Evolutionary conservation across 2,888 invertebrate genomes (phyloP), one percentile per base, ranked within the genome.

Genomic region (Chydorus sphaericus): DNA sequence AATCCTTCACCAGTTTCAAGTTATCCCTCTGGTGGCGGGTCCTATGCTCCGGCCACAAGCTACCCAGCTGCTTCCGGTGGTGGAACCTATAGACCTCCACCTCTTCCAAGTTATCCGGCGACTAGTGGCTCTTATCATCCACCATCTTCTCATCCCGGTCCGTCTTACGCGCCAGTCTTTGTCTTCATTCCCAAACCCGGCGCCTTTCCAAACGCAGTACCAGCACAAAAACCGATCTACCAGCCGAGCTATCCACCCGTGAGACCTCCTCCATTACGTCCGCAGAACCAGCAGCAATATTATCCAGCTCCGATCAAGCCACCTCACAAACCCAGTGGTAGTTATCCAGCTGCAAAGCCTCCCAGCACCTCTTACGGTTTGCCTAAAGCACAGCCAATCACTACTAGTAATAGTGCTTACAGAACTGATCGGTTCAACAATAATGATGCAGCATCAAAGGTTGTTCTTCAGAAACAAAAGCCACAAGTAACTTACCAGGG

Each of bases 171-270:
- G 4, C 44, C 44, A 23, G n/a, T 44, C n/a, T 44, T 44, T 26
- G 44, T 31, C 20, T 31, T 29, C n/a, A 29, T 31, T 50, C 50
- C 50, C 5, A 50, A 50, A 28, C 50, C 50, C n/a, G 50, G 50
- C 4, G 28, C 28, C 16, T 31, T 18, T 50, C 36, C 36, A 10
- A n/a, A 10, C 36, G 10, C 10, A 33, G 36, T 14, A 10, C 10
- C 36, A 33, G 36, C n/a, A 29, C 50, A 31, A 4, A 18, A 31
- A 18, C 50, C 31, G 20, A 18, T 10, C 16, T 11, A 18, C 44
- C n/a, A n/a, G 7, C 44, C 7, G 20, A 44, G 30, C 50, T 18
- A 50, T 29, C 20, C 50, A 20, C 5, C 29, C 14, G 1, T 30
- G 10, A 50, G 18, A 7, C 50, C 50, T 30, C 10, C n/a, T 11